A percentile compares a stretch with the other conserved stretches of the same genome.
Conservation (phyloP, 2,888 invertebrate genomes). For the Mechanitis messenoides region DNA sequence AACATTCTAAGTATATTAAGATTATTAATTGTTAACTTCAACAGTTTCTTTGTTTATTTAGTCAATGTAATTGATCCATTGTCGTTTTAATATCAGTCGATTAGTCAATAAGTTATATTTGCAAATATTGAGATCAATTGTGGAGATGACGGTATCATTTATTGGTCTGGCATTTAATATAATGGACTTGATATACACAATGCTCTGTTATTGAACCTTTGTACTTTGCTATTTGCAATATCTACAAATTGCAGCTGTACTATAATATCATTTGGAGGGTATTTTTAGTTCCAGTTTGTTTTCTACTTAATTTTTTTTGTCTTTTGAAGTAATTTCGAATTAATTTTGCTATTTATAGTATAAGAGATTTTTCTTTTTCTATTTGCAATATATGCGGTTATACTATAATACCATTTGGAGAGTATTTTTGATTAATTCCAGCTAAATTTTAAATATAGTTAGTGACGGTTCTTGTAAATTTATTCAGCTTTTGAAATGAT, state of each 20-base stretch:
- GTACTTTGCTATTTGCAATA: constrained; percentile 16
- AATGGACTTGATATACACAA: constrained; percentile 22
- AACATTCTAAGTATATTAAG: neutral
- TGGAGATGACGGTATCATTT: constrained; percentile 36
- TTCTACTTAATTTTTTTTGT: too few species aligned
- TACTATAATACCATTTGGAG: too few species aligned
- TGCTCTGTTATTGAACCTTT: constrained; percentile 18
- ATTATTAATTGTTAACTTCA: constrained; percentile 36
- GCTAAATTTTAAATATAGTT: too few species aligned
- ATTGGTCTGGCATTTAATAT: constrained; percentile 27
- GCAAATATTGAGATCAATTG: constrained; percentile 36
- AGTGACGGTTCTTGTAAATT: too few species aligned
- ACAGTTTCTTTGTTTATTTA: constrained; percentile 53
- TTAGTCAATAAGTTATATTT: constrained; percentile 42
- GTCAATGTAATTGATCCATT: constrained; percentile 60
- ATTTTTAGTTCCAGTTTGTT: too few species aligned
- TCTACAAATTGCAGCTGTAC: constrained; percentile 4
- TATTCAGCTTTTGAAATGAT: too few species aligned
- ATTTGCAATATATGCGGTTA: too few species aligned
- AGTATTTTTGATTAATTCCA: too few species aligned
- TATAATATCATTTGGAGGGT: constrained; percentile 5
- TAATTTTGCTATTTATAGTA: too few species aligned
- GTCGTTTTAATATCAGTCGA: constrained; percentile 47
- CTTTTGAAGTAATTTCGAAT: too few species aligned
- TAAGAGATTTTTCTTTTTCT: too few species aligned